Conservation (phyloP, 1,140 invertebrate species). For the Magallana ariakensis region DNA sequence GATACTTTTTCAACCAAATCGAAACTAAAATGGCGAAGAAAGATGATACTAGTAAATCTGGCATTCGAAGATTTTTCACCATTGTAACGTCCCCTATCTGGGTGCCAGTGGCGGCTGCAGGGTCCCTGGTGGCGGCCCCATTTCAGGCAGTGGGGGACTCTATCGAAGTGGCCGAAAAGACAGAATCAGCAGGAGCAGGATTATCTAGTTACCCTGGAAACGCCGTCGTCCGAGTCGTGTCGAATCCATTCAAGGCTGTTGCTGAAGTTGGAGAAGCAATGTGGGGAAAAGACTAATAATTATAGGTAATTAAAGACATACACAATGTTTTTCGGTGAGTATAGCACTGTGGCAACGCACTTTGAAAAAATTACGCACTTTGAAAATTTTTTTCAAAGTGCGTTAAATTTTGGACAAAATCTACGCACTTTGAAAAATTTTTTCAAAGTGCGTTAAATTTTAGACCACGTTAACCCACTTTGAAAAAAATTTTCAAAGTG, state of each 20-base stretch:
- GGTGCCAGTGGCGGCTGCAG: slow-evolving; percentile 51
- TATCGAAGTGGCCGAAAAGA: background rate
- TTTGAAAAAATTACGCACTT: no score
- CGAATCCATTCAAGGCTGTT: slow-evolving; percentile 21
- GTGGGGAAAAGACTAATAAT: slow-evolving; percentile 6
- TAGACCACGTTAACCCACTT: no score
- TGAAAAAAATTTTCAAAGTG: no score
- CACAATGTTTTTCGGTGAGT: no score
- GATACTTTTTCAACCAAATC: background rate
- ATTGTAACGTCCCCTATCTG: slow-evolving; percentile 49
- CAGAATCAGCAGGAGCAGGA: slow-evolving; percentile 35
- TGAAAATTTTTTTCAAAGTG: no score
- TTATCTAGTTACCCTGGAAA: slow-evolving; percentile 33
- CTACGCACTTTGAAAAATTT: no score
- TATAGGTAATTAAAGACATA: background rate
- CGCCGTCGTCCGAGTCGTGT: slow-evolving; percentile 11
- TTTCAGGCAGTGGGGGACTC: slow-evolving; percentile 41
- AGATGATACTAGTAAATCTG: background rate
- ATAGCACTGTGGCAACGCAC: no score
- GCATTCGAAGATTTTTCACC: slow-evolving; percentile 42
- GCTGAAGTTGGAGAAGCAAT: slow-evolving; percentile 43
- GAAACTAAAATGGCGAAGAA: slow-evolving; percentile 21
- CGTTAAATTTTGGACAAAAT: no score
- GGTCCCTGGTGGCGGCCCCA: slow-evolving; percentile 44
- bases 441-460: no score